Evolutionary conservation across 2,888 invertebrate species (phyloP).

Genomic region (Electrophaes corylata): DNA sequence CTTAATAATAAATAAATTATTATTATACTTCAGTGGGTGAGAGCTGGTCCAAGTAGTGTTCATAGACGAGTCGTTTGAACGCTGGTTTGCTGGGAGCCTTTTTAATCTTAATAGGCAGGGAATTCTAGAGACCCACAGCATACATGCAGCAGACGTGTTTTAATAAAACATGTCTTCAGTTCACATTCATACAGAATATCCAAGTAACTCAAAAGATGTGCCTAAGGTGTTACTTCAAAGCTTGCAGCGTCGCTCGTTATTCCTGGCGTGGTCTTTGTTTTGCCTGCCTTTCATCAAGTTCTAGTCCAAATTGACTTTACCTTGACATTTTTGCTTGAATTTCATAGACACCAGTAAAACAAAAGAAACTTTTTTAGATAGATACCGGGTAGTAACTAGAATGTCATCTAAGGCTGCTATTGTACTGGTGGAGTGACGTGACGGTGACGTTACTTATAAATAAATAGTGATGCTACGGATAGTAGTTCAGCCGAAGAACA

Average conservation of each 20-base stretch:
- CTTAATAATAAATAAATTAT: too few species aligned
- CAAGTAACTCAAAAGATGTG: constrained; percentile 1
- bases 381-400: neutral
- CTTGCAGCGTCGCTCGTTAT: constrained; percentile 10
- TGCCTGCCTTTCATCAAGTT: constrained; percentile 15
- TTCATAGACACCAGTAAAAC: neutral
- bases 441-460: too few species aligned
- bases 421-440: too few species aligned
- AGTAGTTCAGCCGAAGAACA: too few species aligned
- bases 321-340: constrained; percentile 8
- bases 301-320: constrained; percentile 8
- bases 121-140: too few species aligned
- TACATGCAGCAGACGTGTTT: too few species aligned
- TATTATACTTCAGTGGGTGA: too few species aligned
- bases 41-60: too few species aligned
- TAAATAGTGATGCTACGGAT: too few species aligned
- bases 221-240: constrained; percentile 9
- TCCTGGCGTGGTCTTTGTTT: constrained; percentile 6
- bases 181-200: constrained; percentile 1
- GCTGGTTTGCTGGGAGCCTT: too few species aligned
- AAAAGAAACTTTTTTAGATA: neutral
- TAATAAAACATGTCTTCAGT: neutral
- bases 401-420: neutral
- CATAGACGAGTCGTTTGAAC: too few species aligned
- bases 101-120: too few species aligned